Base-by-base conservation (phyloP, 2,797 vertebrate genomes). In the Acanthornis magna region DNA sequence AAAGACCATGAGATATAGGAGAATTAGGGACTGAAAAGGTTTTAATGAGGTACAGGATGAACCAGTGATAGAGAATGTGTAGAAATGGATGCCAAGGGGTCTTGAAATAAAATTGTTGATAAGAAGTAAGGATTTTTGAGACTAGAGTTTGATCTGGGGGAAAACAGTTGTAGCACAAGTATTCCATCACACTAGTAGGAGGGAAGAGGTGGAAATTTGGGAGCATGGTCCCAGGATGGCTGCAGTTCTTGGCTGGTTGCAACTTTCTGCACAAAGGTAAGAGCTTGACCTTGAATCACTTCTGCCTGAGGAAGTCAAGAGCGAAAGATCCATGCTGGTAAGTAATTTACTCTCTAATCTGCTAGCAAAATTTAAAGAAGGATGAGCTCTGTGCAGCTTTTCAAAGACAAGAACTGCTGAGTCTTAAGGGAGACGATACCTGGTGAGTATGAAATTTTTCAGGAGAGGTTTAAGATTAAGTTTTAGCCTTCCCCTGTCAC, bases 1-100 rank as follows among this genome's bases (percentile, higher is more conserved):
- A 72, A 74, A 23, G 13, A 14, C 30, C 11, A 7, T 43, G 26
- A 81, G 10, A 20, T 13, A 19, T 11, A 57, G n/a, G 51, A 36
- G 8, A 20, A 4, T 23, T 62, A 13, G 15, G 50, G 19, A 20
- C 36, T 45, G 29, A 61, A 55, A 68, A 76, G 25, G 5, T 5
- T 70, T 82, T 53, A 43, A 30, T 23, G 25, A 11, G 32, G 7
- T 34, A n/a, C 12, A 15, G 21, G 19, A 16, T 50, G 17, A 82
- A 21, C n/a, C 0, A 1, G 2, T 4, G 26, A 4, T 18, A 21
- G 21, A 22, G 34, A 38, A 38, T 15, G 16, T 3, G 1, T 50
- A 57, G 63, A 87, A 91, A 40, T 54, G 3, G 14, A 36, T 63
- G 32, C 18, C 29, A 82, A 77, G 10, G 54, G 16, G 16, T 75